A percentile compares a stretch with the other conserved stretches of the same genome.
These are phyloP conservation scores for Helicolenus hilgendorfi DNA, from an alignment of 2,797 vertebrate genomes.

Conservation along the genomic window DNA sequence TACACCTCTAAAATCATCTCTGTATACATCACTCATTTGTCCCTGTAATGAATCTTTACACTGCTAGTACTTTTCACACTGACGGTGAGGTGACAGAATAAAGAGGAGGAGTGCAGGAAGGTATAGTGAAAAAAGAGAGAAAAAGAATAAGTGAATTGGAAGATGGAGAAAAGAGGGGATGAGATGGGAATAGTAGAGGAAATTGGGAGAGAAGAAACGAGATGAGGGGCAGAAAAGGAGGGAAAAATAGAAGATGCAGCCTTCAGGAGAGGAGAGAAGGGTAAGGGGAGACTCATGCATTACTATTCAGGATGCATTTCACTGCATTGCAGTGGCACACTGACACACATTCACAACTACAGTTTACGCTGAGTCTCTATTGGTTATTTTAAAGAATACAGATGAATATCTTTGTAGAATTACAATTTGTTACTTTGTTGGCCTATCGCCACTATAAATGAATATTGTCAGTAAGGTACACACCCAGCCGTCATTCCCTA, in stretches of 20 bases:
- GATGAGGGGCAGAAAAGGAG: neutral
- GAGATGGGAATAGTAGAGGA: neutral
- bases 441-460: neutral
- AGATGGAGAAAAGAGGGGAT: neutral
- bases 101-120: neutral
- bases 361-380: neutral
- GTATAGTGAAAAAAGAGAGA: neutral
- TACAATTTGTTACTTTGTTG: neutral
- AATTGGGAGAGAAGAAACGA: neutral
- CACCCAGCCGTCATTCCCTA: neutral
- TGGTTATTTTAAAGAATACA: neutral
- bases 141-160: neutral
- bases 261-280: slow-evolving; percentile 18
- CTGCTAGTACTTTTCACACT: neutral
- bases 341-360: slow-evolving; percentile 61
- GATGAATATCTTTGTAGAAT: neutral
- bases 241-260: slow-evolving; percentile 6
- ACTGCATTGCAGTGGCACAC: slow-evolving; percentile 78
- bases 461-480: neutral
- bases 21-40: neutral
- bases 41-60: neutral
- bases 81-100: neutral
- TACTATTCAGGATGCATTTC: slow-evolving; percentile 70
- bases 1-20: neutral
- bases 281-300: slow-evolving; percentile 43